Conservation (phyloP, 2,797 vertebrate genomes). For the Silurus lanzhouensis region DNA sequence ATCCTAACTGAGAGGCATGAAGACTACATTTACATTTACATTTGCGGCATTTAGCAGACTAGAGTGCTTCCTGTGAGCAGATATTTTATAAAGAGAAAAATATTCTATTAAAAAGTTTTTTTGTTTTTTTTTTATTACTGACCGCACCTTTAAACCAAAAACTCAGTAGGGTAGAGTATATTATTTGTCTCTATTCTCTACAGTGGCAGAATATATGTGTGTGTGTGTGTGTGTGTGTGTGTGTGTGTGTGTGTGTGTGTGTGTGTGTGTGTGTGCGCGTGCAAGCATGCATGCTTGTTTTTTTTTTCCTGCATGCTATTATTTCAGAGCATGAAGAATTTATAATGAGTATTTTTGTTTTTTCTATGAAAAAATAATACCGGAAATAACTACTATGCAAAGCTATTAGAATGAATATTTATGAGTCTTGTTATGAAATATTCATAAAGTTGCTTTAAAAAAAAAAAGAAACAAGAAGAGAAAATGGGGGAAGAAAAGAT, state of each 20-base stretch:
- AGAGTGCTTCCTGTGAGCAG: neutral
- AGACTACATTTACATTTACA: too few species aligned
- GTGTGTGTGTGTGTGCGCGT: conserved; percentile 41
- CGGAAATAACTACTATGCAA: conserved; percentile 94
- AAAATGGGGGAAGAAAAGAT: conserved; percentile 57
- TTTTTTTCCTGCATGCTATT: conserved; percentile 58
- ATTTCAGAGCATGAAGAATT: conserved; percentile 81
- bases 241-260: conserved; percentile 33
- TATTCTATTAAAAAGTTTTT: neutral
- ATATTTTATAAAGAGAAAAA: conserved; percentile 7
- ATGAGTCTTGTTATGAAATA: conserved; percentile 96
- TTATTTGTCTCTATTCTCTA: conserved; percentile 60
- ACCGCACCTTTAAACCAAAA: conserved; percentile 24
- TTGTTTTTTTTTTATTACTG: neutral
- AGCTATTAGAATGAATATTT: conserved; percentile 99
- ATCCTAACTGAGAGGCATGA: neutral
- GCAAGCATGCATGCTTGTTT: conserved; percentile 28
- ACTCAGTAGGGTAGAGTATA: conserved; percentile 29
- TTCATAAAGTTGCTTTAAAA: conserved; percentile 87
- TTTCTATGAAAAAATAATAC: conserved; percentile 82
- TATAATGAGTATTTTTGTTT: conserved; percentile 96
- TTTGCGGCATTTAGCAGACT: too few species aligned
- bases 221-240: conserved; percentile 33
- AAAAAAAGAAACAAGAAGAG: conserved; percentile 58
- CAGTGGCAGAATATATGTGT: conserved; percentile 33